Conservation (phyloP, 2,888 invertebrate genomes). For the Morpho helenor region DNA sequence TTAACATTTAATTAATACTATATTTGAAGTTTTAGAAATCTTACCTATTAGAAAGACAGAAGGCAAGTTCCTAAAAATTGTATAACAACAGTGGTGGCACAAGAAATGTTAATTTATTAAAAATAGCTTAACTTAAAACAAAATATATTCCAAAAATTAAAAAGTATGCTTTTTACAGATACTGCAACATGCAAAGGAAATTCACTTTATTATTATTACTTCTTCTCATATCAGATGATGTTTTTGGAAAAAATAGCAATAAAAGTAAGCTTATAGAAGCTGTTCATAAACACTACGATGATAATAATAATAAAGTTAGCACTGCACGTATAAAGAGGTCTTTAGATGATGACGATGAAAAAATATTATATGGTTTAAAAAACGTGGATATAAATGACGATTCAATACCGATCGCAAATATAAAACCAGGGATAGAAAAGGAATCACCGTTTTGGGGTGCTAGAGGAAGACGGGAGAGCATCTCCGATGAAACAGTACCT, state of each 20-base stretch:
- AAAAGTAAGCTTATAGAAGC: slow-evolving; percentile 42
- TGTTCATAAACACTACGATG: slow-evolving; percentile 33
- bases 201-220: slow-evolving; percentile 42
- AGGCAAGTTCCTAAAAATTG: too few species aligned
- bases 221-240: slow-evolving; percentile 48
- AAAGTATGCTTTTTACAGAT: slow-evolving; percentile 39
- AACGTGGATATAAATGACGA: too few species aligned
- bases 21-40: too few species aligned
- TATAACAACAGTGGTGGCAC: too few species aligned
- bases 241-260: slow-evolving; percentile 45
- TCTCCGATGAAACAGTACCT: slow-evolving; percentile 37
- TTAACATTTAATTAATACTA: too few species aligned
- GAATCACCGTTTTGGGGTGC: slow-evolving; percentile 64
- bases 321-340: slow-evolving; percentile 52
- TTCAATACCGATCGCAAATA: too few species aligned
- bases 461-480: slow-evolving; percentile 53
- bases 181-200: slow-evolving; percentile 50
- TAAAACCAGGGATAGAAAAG: slow-evolving; percentile 32
- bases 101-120: too few species aligned
- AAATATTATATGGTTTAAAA: slow-evolving; percentile 20
- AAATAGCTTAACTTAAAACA: neutral
- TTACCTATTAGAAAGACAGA: too few species aligned
- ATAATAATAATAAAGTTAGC: slow-evolving; percentile 37
- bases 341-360: slow-evolving; percentile 41
- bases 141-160: neutral